phyloP scores from a whole-genome alignment of 2,113 vertebrate species.

The Petaurus breviceps region DNA sequence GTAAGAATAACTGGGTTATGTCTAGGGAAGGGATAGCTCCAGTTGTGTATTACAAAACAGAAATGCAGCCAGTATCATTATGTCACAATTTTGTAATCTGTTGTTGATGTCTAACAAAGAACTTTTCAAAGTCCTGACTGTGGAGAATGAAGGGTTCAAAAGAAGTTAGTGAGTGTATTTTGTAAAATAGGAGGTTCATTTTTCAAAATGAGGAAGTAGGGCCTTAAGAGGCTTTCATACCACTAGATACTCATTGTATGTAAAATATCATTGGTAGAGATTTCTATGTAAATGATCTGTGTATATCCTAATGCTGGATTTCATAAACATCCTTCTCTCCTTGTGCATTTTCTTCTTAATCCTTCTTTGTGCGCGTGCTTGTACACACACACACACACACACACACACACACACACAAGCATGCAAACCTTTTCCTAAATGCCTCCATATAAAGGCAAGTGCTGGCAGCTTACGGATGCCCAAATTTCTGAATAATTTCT shows the following conservation, averaged over 20 bases:
- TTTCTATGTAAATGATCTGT: constrained; percentile 67
- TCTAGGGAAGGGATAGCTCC: constrained; percentile 58
- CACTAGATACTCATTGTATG: constrained; percentile 51
- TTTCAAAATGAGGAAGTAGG: constrained; percentile 79
- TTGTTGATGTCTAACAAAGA: constrained; percentile 77
- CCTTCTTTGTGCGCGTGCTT: not conserved
- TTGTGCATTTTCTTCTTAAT: constrained; percentile 52
- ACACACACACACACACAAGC: not conserved
- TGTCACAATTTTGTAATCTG: constrained; percentile 78
- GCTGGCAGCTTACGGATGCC: constrained; percentile 47
- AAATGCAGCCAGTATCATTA: constrained; percentile 59
- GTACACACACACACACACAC: not conserved
- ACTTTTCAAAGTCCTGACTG: constrained; percentile 75
- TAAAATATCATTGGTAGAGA: constrained; percentile 58
- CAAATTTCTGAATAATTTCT: constrained; percentile 30
- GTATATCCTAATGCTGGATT: constrained; percentile 23
- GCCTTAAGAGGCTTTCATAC: constrained; percentile 79
- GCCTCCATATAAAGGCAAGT: constrained; percentile 59
- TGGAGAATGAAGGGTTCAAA: constrained; percentile 67
- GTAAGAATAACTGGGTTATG: constrained; percentile 71
- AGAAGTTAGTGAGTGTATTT: constrained; percentile 56
- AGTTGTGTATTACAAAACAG: constrained; percentile 68
- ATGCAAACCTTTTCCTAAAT: constrained; percentile 6
- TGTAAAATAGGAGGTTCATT: constrained; percentile 73
- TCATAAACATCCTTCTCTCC: not conserved